Base-by-base conservation (phyloP, 1,140 invertebrate species). In the Pogonomyrmex barbatus region DNA sequence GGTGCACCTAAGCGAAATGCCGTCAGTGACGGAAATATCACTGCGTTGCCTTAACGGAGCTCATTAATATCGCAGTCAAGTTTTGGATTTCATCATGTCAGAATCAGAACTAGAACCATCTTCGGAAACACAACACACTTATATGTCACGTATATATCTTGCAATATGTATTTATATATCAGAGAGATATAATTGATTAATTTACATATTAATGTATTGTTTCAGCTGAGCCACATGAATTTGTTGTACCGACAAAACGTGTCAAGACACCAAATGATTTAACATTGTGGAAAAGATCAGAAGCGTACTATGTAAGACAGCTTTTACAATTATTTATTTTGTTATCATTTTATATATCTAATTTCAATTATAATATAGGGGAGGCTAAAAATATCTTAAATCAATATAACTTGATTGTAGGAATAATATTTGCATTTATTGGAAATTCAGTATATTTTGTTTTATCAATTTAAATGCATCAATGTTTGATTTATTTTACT, bases 261-360 rank as follows among this genome's bases (percentile, higher is more conserved):
- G 96, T 98, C 4, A 97, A 97, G 95, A 95, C 94, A 54, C 95
- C 96, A 9, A 95, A 95, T 39, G 98, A 98, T 92, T 97, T 99
- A 96, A 93, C 94, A 52, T 95, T 96, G 79, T 99, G 98, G 98
- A 96, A 98, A 91, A 97, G 97, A 91, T 98, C 98, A 1, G 97
- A 98, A 93, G 98, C 98, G 39, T 98, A 98, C 93, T 96, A 96
- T 94, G 97, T 97, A 95, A 94, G 93, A 88, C 33, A 33, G 45
- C 52, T 82, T 73, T 30, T 63, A 14, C 12, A 65, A 1, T 56
- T 70, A 12, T 73, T 39, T 50, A 75, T 75, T 75, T 10, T 63
- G 47, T 77, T 85, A n/a, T 45, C 60, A 1, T 67, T 67, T 73
- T 67, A 45, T 63, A 47, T 39, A 24, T 24, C 24, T 24, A 24